A percentile compares a stretch with the other conserved stretches of the same genome.
Conservation (phyloP, 1,140 invertebrate genomes). For the Spodoptera frugiperda region DNA sequence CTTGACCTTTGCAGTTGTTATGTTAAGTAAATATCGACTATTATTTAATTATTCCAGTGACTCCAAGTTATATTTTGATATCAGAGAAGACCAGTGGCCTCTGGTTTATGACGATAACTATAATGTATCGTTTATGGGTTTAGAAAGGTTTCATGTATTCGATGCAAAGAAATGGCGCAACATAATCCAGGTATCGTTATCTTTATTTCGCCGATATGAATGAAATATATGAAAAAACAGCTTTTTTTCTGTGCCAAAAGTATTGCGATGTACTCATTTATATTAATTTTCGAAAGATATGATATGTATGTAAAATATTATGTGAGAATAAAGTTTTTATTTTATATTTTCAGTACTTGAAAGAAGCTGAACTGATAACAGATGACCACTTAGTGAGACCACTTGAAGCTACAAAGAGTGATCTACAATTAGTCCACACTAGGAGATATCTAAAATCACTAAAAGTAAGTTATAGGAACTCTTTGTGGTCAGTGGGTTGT, state of each 20-base stretch:
- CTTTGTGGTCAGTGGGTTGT: too few relatives aligned
- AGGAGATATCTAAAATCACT: constrained; percentile 90
- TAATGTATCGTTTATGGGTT: constrained; percentile 92
- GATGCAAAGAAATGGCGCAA: constrained; percentile 95
- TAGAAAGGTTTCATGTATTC: constrained; percentile 95
- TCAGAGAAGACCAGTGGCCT: constrained; percentile 87
- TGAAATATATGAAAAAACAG: too few relatives aligned
- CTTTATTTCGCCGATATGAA: background rate
- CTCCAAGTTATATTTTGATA: constrained; percentile 81
- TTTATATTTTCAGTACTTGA: constrained; percentile 88
- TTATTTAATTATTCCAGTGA: constrained; percentile 27
- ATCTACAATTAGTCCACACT: constrained; percentile 91
- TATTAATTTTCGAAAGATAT: too few relatives aligned
- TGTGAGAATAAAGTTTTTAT: too few relatives aligned
- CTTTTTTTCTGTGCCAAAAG: background rate
- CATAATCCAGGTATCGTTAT: constrained; percentile 88
- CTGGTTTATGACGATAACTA: constrained; percentile 93
- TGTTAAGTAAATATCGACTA: background rate
- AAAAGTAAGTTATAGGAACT: constrained; percentile 81
- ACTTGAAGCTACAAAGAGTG: constrained; percentile 89
- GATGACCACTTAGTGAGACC: constrained; percentile 88
- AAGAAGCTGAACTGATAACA: constrained; percentile 85
- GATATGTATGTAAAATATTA: too few relatives aligned
- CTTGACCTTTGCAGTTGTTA: background rate
- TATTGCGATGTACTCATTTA: background rate